Evolutionary conservation across 2,113 vertebrate species (phyloP).

Genomic region (Rhipidura dahli): DNA sequence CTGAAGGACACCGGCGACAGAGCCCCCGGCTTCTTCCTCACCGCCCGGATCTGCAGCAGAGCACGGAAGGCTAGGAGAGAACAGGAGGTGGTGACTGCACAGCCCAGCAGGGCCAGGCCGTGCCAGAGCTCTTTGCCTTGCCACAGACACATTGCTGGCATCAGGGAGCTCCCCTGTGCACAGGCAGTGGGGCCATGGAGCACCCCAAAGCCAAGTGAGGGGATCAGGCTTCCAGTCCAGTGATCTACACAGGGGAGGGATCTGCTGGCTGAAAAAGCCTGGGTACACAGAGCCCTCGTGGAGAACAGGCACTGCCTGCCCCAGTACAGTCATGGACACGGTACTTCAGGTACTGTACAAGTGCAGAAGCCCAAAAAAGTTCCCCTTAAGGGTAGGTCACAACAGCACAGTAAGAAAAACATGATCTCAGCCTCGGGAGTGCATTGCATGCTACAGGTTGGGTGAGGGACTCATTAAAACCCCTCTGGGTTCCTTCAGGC

Average conservation of each 20-base stretch:
- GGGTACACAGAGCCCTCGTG: neutral
- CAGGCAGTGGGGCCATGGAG: rapidly evolving
- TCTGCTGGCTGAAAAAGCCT: neutral
- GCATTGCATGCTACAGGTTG: neutral
- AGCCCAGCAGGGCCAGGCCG: neutral
- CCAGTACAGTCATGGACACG: neutral
- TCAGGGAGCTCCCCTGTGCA: rapidly evolving
- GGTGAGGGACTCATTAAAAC: neutral
- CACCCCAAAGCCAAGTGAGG: neutral
- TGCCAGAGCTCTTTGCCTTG: neutral
- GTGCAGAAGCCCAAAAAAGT: neutral
- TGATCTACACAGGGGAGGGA: neutral
- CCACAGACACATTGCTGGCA: rapidly evolving
- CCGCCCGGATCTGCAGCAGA: slow-evolving; percentile 95
- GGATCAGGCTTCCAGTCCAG: neutral
- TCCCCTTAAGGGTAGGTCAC: neutral
- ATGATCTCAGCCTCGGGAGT: rapidly evolving
- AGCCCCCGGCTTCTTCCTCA: slow-evolving; percentile 93
- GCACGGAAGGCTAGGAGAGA: slow-evolving; percentile 88
- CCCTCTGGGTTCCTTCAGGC: neutral
- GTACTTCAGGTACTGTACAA: neutral
- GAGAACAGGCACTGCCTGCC: neutral
- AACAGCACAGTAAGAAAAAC: neutral
- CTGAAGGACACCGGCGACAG: slow-evolving; percentile 95
- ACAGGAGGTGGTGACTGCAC: neutral